A percentile compares a stretch with the other conserved stretches of the same genome.
Evolutionary conservation across 2,888 invertebrate genomes (phyloP).

Genomic region (Platycheirus rosarum): DNA sequence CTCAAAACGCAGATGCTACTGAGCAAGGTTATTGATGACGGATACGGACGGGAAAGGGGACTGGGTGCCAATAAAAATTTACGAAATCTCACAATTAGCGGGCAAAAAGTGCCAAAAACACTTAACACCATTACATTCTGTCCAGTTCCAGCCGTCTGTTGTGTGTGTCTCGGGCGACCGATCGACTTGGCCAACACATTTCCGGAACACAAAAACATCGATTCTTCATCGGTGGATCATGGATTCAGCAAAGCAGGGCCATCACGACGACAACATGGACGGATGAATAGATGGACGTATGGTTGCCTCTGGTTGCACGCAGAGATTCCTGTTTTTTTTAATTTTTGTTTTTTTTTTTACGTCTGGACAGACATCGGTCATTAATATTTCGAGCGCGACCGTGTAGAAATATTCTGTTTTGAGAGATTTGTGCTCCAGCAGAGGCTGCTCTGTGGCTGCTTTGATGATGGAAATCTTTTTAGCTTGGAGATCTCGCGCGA

Average conservation of each 20-base stretch:
- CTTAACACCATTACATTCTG: constrained; percentile 52
- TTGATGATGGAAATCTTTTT: constrained; percentile 58
- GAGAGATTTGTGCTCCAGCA: constrained; percentile 54
- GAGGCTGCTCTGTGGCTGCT: no score
- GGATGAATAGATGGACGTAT: constrained; percentile 23
- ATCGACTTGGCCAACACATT: constrained; percentile 47
- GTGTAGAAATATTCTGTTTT: constrained; percentile 83
- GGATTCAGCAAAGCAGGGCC: not conserved
- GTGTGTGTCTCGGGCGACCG: not conserved
- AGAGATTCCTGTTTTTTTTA: constrained; percentile 52
- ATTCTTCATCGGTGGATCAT: constrained; percentile 45
- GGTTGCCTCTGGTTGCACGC: constrained; percentile 51
- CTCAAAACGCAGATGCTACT: constrained; percentile 50
- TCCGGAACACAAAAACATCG: constrained; percentile 74
- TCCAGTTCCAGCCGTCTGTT: not conserved
- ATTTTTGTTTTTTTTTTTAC: constrained; percentile 33
- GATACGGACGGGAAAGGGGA: not conserved
- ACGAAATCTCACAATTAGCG: constrained; percentile 68
- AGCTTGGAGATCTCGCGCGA: constrained; percentile 66
- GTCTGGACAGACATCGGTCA: constrained; percentile 77
- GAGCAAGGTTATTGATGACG: constrained; percentile 1
- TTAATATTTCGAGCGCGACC: constrained; percentile 83
- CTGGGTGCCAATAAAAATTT: constrained; percentile 60
- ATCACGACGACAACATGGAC: constrained; percentile 34
- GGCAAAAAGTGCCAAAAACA: constrained; percentile 69